These are phyloP conservation scores for Drosophila simulans DNA, from an alignment of 1,140 invertebrate species.

Conservation along the genomic window DNA sequence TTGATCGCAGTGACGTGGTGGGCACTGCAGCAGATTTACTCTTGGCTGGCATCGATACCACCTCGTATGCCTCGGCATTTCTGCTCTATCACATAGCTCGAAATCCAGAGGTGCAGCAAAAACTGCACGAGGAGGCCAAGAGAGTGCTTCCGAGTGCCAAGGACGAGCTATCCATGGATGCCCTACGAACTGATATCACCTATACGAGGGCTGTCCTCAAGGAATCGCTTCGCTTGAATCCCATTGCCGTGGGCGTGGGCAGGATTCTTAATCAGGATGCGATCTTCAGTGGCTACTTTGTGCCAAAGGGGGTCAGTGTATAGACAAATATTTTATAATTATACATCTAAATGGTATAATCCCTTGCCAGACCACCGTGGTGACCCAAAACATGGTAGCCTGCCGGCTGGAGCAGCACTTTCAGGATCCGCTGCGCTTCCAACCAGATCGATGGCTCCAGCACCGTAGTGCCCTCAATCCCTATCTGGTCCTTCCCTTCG, in stretches of 20 bases:
- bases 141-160: slow-evolving; percentile 86
- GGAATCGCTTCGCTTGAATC: slow-evolving; percentile 93
- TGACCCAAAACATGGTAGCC: slow-evolving; percentile 94
- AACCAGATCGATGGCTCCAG: slow-evolving; percentile 91
- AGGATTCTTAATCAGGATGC: slow-evolving; percentile 91
- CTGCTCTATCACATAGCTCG: slow-evolving; percentile 92
- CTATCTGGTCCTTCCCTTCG: slow-evolving; percentile 93
- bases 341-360: background rate
- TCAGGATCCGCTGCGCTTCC: slow-evolving; percentile 88
- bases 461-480: slow-evolving; percentile 87
- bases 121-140: slow-evolving; percentile 88
- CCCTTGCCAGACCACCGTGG: slow-evolving; percentile 91
- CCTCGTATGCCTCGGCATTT: slow-evolving; percentile 92
- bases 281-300: slow-evolving; percentile 91
- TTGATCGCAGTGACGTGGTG: slow-evolving; percentile 91
- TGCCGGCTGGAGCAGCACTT: slow-evolving; percentile 90
- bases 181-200: slow-evolving; percentile 87
- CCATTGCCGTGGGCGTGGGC: slow-evolving; percentile 92
- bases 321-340: background rate
- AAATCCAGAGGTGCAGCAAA: slow-evolving; percentile 90
- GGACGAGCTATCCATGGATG: slow-evolving; percentile 86
- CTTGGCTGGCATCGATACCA: slow-evolving; percentile 94
- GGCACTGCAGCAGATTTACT: slow-evolving; percentile 93
- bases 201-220: slow-evolving; percentile 93
- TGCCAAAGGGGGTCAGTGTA: slow-evolving; percentile 92